phyloP scores from a whole-genome alignment of 2,797 vertebrate species.

The Tangara arthus region DNA sequence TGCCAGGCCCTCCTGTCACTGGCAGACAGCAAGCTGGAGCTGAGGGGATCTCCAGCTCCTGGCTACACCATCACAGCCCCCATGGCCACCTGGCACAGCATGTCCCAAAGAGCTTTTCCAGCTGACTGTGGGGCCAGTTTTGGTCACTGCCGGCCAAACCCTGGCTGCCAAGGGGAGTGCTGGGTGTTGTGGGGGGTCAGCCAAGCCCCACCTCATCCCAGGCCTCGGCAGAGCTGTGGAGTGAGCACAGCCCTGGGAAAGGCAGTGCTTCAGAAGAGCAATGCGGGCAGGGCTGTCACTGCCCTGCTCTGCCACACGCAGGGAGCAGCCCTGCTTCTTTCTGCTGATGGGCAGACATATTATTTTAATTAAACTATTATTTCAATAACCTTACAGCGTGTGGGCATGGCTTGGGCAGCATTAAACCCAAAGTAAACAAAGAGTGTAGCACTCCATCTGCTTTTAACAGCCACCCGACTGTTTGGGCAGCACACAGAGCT shows the following conservation, averaged over 20 bases:
- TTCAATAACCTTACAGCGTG: fast-evolving
- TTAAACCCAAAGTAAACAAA: conserved; percentile 4
- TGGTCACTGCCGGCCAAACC: neutral
- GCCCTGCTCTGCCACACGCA: neutral
- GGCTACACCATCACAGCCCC: neutral
- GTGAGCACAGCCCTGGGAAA: neutral
- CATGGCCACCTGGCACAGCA: fast-evolving
- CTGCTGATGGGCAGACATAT: neutral
- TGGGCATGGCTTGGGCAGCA: neutral
- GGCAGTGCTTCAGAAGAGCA: neutral
- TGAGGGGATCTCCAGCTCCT: neutral
- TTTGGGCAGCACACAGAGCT: conserved; percentile 22
- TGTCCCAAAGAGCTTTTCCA: neutral
- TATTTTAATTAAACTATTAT: conserved; percentile 11
- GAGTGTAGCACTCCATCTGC: neutral
- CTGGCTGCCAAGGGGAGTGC: fast-evolving
- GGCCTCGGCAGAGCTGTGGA: neutral
- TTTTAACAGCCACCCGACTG: neutral
- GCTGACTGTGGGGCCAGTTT: neutral
- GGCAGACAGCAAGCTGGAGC: neutral
- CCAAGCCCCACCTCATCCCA: neutral
- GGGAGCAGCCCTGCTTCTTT: neutral
- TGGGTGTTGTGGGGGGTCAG: neutral
- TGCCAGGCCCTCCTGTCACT: neutral
- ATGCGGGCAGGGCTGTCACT: neutral